These are phyloP conservation scores for Araneus ventricosus DNA, from an alignment of 1,140 invertebrate species.

Conservation along the genomic window DNA sequence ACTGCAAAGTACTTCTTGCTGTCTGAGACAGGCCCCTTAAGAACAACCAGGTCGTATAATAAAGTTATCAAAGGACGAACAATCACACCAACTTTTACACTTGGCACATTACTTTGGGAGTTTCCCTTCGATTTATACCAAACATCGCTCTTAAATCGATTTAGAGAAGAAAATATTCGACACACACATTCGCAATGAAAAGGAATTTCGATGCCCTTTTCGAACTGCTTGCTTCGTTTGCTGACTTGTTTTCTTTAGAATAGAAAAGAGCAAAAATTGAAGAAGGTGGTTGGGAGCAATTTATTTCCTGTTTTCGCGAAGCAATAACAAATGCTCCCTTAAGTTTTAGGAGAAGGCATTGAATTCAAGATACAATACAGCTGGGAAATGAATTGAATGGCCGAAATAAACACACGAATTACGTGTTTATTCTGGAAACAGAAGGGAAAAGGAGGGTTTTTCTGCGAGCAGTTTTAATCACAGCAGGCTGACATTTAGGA, in stretches of 20 bases:
- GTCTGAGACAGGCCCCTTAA: no score
- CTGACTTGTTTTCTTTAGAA: background rate
- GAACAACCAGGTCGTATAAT: no score
- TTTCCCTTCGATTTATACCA: background rate
- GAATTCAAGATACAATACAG: background rate
- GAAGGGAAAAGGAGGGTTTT: background rate
- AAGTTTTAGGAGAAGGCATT: background rate
- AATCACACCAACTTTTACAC: background rate
- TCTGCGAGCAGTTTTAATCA: background rate
- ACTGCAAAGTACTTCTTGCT: no score
- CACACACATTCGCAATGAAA: background rate
- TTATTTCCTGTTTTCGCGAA: background rate
- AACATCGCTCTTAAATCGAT: background rate
- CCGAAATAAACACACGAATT: background rate
- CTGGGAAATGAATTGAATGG: background rate
- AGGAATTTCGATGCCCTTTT: background rate
- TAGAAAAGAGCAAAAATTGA: background rate
- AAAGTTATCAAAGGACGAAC: no score
- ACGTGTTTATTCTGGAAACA: background rate
- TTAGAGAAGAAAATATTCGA: background rate
- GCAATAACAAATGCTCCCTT: background rate
- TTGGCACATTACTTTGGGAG: background rate
- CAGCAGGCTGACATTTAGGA: no score
- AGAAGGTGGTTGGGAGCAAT: background rate
- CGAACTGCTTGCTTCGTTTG: background rate